Percentiles rank a stretch among this genome's conserved stretches.
phyloP scores from a whole-genome alignment of 2,113 vertebrate species.

The Corythaixoides concolor region DNA sequence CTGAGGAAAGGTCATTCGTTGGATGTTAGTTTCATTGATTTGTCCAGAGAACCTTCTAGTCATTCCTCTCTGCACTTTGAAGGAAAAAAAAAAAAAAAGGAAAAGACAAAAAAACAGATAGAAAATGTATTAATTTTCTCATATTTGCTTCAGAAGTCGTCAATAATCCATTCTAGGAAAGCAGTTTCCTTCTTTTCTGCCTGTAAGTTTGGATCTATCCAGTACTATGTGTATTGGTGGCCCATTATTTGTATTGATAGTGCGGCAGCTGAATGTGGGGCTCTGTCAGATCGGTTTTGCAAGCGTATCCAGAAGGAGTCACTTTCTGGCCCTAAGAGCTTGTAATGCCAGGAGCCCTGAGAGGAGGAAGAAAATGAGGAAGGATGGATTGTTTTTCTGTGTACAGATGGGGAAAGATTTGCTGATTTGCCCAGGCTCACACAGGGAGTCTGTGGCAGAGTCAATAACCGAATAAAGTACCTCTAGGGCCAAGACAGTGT shows the following conservation, averaged over 20 bases:
- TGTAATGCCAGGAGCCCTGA: not conserved
- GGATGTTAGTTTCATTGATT: conserved; percentile 33
- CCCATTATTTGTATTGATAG: not conserved
- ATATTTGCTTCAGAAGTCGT: not conserved
- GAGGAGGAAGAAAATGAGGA: not conserved
- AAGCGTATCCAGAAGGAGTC: not conserved
- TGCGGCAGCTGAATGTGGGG: not conserved
- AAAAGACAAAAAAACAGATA: not conserved
- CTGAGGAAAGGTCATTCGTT: conserved; percentile 49
- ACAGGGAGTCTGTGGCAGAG: not conserved
- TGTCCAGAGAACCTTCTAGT: conserved; percentile 40
- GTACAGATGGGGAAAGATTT: not conserved
- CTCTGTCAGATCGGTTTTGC: not conserved
- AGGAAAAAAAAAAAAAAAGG: not conserved
- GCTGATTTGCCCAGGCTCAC: not conserved
- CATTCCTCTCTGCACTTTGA: not conserved
- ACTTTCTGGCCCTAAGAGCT: not conserved
- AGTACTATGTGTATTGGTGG: not conserved
- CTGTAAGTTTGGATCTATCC: not conserved
- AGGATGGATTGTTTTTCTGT: not conserved
- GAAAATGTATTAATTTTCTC: not conserved
- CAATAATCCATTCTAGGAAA: not conserved
- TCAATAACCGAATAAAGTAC: not conserved
- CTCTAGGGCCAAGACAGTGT: not conserved
- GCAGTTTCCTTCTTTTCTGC: not conserved